These are phyloP conservation scores for Chrysocyon brachyurus DNA, from an alignment of 2,797 vertebrate genomes.

Conservation along the genomic window DNA sequence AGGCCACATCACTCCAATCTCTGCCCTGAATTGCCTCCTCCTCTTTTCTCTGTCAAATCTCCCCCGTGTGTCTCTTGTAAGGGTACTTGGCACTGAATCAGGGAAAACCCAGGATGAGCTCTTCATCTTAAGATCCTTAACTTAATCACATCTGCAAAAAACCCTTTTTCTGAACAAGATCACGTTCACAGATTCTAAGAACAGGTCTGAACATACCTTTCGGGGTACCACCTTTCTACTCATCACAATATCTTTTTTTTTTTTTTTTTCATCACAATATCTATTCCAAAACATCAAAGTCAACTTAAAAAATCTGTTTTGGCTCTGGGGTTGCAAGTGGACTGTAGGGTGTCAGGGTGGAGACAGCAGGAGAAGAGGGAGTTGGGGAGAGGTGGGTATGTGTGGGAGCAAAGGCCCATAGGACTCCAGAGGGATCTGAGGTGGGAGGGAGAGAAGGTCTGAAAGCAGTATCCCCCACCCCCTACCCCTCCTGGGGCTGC, in stretches of 20 bases:
- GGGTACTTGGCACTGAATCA: not conserved
- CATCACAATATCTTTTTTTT: not conserved
- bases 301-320: not conserved
- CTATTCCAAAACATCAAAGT: not conserved
- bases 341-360: not conserved
- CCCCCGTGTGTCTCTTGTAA: not conserved
- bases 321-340: not conserved
- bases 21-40: not conserved
- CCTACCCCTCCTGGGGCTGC: not conserved
- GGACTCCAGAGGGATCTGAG: not conserved
- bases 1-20: rapidly evolving
- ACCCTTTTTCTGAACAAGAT: not conserved
- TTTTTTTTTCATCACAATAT: not conserved
- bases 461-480: rapidly evolving
- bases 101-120: not conserved
- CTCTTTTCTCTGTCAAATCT: not conserved
- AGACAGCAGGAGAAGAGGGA: not conserved
- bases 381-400: no score
- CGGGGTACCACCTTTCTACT: not conserved
- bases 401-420: no score
- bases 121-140: conserved; percentile 3
- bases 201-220: not conserved
- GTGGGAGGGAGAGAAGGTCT: not conserved
- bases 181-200: not conserved
- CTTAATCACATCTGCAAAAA: no score